Conservation (phyloP, 2,113 vertebrate species). For the Forbesichthys agassizii region DNA sequence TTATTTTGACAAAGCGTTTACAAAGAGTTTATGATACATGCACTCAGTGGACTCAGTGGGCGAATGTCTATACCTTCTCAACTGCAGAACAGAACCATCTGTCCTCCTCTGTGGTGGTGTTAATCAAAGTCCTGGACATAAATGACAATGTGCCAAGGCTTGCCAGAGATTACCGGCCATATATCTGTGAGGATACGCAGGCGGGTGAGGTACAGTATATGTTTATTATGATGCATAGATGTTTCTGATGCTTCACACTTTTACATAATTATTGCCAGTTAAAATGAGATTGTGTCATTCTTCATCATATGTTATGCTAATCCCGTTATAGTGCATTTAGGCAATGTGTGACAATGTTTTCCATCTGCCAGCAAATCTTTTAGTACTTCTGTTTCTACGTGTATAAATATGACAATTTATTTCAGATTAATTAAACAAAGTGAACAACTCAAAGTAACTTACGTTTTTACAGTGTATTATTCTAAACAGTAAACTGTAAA, state of each 20-base stretch:
- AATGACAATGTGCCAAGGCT: constrained; percentile 92
- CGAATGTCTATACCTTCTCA: constrained; percentile 52
- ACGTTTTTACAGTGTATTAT: too few relatives aligned
- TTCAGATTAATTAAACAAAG: too few relatives aligned
- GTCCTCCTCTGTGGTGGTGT: constrained; percentile 79
- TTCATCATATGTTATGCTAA: not conserved
- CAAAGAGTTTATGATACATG: constrained; percentile 60
- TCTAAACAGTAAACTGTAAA: too few relatives aligned
- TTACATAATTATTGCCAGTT: not conserved
- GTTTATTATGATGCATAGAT: constrained; percentile 48
- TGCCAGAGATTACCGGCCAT: constrained; percentile 84
- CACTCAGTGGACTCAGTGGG: constrained; percentile 30
- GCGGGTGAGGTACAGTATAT: constrained; percentile 82
- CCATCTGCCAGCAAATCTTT: not conserved
- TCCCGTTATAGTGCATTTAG: not conserved
- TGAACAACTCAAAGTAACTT: too few relatives aligned
- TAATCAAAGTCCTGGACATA: constrained; percentile 86
- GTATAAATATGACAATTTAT: not conserved
- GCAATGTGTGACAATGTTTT: not conserved
- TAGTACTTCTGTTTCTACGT: not conserved
- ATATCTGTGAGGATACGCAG: constrained; percentile 88
- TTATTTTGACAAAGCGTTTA: constrained; percentile 55
- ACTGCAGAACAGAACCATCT: constrained; percentile 80
- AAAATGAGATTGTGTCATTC: not conserved
- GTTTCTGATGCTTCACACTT: constrained; percentile 19